Percentiles rank a stretch among this genome's conserved stretches.
Evolutionary conservation across 2,797 vertebrate genomes (phyloP).

Genomic region (Euphonia xanthogaster): DNA sequence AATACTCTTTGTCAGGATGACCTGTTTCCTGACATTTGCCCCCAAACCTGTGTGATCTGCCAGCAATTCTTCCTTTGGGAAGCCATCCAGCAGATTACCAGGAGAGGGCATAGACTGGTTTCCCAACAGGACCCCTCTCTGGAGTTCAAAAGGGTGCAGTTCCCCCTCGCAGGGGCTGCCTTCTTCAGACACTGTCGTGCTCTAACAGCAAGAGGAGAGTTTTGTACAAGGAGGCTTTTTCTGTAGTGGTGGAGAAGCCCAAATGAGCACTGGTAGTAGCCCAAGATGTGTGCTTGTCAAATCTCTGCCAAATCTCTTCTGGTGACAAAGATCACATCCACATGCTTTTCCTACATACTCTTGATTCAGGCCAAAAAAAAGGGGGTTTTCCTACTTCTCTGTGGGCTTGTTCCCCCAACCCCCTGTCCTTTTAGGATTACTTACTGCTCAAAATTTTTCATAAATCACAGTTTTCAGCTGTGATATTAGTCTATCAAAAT

Average conservation of each 20-base stretch:
- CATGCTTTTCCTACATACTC: neutral
- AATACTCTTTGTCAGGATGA: neutral
- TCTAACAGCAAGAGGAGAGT: neutral
- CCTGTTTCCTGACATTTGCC: neutral
- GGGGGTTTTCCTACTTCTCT: neutral
- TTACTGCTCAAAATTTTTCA: neutral
- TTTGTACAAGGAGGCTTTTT: neutral
- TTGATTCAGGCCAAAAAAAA: neutral
- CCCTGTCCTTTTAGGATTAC: neutral
- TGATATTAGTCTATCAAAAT: neutral
- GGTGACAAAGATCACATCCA: neutral
- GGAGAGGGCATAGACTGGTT: neutral
- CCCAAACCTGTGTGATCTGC: neutral
- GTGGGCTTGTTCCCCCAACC: neutral
- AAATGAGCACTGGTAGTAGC: neutral
- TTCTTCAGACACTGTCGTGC: accelerated
- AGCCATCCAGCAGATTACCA: neutral
- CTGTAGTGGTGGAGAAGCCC: neutral
- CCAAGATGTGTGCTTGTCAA: neutral
- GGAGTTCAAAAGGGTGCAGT: accelerated
- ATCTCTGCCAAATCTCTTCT: neutral
- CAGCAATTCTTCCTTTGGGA: neutral
- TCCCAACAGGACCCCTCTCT: neutral
- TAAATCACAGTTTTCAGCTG: neutral
- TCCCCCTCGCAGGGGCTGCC: neutral